These are phyloP conservation scores for Cheirogaleus medius DNA, from an alignment of 2,113 vertebrate species.

Conservation along the genomic window DNA sequence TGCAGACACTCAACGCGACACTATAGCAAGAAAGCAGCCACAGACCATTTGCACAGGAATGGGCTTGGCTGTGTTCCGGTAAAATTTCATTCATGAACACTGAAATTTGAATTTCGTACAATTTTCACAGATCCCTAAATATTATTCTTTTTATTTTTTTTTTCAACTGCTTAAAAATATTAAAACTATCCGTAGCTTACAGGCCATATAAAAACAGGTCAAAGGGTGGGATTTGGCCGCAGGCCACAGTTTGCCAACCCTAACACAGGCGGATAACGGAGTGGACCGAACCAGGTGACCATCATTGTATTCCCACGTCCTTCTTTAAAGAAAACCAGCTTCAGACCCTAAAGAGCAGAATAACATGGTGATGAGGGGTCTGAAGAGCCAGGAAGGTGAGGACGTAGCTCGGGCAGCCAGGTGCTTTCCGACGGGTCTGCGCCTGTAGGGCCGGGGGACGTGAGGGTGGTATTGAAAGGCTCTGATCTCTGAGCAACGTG, in stretches of 20 bases:
- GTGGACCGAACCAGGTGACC: background rate
- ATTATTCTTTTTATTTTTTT: background rate
- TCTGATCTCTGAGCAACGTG: background rate
- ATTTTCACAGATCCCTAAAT: background rate
- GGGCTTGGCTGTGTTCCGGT: background rate
- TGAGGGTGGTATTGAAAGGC: background rate
- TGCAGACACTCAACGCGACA: background rate
- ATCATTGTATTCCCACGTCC: rapidly evolving
- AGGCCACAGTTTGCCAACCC: rapidly evolving
- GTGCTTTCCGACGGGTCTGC: rapidly evolving
- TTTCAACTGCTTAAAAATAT: background rate
- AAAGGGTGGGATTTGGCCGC: background rate
- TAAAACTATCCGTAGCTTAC: background rate
- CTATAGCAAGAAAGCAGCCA: background rate
- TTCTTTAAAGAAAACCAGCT: background rate
- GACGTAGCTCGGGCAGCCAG: rapidly evolving
- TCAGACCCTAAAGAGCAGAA: background rate
- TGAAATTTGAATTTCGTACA: background rate
- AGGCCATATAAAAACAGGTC: background rate
- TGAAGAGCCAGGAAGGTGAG: background rate
- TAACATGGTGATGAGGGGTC: rapidly evolving
- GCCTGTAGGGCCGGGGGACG: rapidly evolving
- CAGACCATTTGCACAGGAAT: background rate
- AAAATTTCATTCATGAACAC: background rate
- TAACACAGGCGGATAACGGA: rapidly evolving